Conservation (phyloP, 2,113 vertebrate genomes). For the Antidorcas marsupialis region DNA sequence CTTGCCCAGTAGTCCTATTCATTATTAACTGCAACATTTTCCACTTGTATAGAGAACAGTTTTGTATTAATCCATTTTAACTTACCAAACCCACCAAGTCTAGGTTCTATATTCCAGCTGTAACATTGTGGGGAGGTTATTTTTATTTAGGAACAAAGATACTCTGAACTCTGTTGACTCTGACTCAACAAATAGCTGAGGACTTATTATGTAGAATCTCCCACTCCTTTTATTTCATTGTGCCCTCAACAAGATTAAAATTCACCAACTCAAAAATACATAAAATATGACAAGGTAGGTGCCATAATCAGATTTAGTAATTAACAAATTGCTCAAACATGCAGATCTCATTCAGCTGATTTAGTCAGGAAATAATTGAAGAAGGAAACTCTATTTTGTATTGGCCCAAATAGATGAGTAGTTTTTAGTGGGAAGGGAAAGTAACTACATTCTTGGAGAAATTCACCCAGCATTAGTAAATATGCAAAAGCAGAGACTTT, state of each 20-base stretch:
- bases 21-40: constrained; percentile 71
- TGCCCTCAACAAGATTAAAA: background rate
- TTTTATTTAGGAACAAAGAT: constrained; percentile 24
- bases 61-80: constrained; percentile 63
- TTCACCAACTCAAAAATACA: background rate
- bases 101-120: background rate
- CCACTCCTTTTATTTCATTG: background rate
- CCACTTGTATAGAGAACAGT: constrained; percentile 7
- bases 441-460: background rate
- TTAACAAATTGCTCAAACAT: background rate
- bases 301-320: background rate
- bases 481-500: background rate
- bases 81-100: constrained; percentile 14
- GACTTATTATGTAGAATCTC: background rate
- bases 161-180: constrained; percentile 37
- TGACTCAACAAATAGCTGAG: background rate
- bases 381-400: background rate
- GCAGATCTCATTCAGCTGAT: background rate
- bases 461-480: background rate
- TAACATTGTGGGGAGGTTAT: background rate
- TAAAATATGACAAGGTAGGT: background rate
- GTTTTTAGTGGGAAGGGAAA: background rate
- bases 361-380: background rate
- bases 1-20: constrained; percentile 69
- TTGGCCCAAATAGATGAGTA: background rate